Evolutionary conservation across 2,797 vertebrate species (phyloP), one percentile per base, ranked within the genome.

Genomic region (Eurystomus glaucurus): DNA sequence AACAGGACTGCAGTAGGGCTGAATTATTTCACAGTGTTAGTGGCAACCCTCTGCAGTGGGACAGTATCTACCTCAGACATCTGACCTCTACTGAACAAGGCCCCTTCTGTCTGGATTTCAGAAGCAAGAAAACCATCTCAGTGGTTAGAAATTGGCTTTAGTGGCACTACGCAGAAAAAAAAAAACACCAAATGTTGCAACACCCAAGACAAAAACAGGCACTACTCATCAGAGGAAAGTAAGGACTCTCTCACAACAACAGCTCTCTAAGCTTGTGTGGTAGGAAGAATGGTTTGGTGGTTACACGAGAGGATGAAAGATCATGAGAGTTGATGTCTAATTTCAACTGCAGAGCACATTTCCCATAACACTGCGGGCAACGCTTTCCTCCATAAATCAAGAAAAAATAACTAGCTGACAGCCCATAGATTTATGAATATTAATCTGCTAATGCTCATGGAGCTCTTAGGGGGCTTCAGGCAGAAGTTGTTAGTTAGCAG

Each of bases 301-400:
- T 93, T 93, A 91, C 85, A 83, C 72, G 81, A 84, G 84, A 83
- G 81, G 87, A 93, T 75, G 85, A 85, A 83, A 90, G 50, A 83
- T 11, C 71, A 72, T 10, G 72, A 83, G 50, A 91, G 82, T 51
- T 39, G 18, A 85, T 93, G 79, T 80, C 39, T 78, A 46, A 85
- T 92, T 95, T 90, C 2, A 0, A 81, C 43, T 90, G 43, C 65
- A 93, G 57, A 88, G 95, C 75, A 88, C 46, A 62, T 92, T 96
- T 97, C 88, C 86, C 76, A 21, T 45, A 91, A 80, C 43, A 31
- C 22, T 50, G 69, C 55, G 89, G 87, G 84, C 62, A 93, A 35
- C 64, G 41, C 88, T 95, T 94, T 69, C 75, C 6, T 58, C 75
- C n/a, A 51, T 88, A 92, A 78, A 88, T 91, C 70, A 81, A 78